These are phyloP conservation scores for Agrypnus murinus DNA, from an alignment of 2,888 invertebrate species.

Conservation along the genomic window DNA sequence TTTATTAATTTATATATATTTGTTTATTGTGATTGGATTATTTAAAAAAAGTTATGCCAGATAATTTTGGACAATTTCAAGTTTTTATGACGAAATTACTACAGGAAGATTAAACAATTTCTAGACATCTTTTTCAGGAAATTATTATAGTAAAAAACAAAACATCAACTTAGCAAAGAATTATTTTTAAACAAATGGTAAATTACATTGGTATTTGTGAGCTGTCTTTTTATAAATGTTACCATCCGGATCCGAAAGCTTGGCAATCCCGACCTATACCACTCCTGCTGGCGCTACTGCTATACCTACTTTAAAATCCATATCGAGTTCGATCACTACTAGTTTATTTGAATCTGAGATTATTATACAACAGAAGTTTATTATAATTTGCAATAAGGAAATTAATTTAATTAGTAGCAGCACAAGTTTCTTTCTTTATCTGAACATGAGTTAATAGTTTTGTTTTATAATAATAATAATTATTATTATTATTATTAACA, in stretches of 20 bases:
- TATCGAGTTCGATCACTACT: conserved; percentile 46
- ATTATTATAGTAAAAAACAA: conserved; percentile 15
- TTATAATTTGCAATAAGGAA: conserved; percentile 1
- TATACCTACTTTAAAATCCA: conserved; percentile 34
- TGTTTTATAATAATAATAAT: too few relatives aligned
- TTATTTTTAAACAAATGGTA: conserved; percentile 38
- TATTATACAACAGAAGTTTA: not conserved
- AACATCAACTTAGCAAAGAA: conserved; percentile 23
- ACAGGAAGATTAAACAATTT: not conserved
- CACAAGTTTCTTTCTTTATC: conserved; percentile 3
- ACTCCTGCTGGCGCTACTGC: conserved; percentile 47
- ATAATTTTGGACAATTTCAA: conserved; percentile 2
- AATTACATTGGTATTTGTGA: conserved; percentile 32
- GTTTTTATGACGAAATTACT: conserved; percentile 11
- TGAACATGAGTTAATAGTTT: conserved; percentile 11
- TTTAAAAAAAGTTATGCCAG: not conserved
- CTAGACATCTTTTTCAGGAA: conserved; percentile 20
- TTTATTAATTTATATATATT: too few relatives aligned
- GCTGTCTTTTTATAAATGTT: conserved; percentile 48
- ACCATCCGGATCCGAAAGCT: conserved; percentile 56
- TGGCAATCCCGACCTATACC: conserved; percentile 54
- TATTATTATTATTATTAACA: conserved; percentile 16
- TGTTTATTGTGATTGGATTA: not conserved
- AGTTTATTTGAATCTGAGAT: conserved; percentile 13
- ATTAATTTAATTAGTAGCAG: not conserved